phyloP scores from a whole-genome alignment of 2,113 vertebrate genomes.

The Corydoras maculifer region DNA sequence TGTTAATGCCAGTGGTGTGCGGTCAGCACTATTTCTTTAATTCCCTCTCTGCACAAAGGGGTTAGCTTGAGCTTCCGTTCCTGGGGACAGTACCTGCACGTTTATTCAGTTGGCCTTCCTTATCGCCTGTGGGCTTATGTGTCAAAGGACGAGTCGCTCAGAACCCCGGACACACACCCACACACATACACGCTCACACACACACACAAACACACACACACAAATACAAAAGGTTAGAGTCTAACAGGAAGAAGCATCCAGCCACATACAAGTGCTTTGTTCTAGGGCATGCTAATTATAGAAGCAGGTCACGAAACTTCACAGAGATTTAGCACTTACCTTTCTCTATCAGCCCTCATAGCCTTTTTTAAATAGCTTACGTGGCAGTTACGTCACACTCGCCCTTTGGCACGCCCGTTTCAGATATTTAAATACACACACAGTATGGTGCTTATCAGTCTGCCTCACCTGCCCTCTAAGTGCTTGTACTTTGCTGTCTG shows the following conservation, averaged over 20 bases:
- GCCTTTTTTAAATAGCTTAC: slow-evolving; percentile 25
- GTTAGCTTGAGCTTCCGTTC: slow-evolving; percentile 53
- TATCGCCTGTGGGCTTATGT: slow-evolving; percentile 20
- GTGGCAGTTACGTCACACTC: slow-evolving; percentile 36
- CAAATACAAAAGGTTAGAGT: slow-evolving; percentile 50
- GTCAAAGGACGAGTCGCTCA: not conserved
- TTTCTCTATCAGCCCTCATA: slow-evolving; percentile 38
- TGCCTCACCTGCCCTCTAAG: not conserved
- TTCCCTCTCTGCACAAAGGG: slow-evolving; percentile 30
- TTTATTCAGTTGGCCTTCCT: not conserved
- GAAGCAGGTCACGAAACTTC: slow-evolving; percentile 47
- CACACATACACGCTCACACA: slow-evolving; percentile 11
- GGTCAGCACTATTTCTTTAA: slow-evolving; percentile 54
- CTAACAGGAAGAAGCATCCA: slow-evolving; percentile 52
- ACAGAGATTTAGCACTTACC: slow-evolving; percentile 48
- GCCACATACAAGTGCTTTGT: slow-evolving; percentile 38
- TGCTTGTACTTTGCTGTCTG: no score
- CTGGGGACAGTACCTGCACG: slow-evolving; percentile 54
- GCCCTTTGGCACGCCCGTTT: slow-evolving; percentile 29
- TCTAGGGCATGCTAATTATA: slow-evolving; percentile 51
- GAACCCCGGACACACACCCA: not conserved
- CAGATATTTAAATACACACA: slow-evolving; percentile 13
- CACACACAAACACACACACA: slow-evolving; percentile 4
- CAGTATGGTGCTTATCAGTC: slow-evolving; percentile 20
- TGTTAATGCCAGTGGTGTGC: slow-evolving; percentile 62